Base-by-base conservation (phyloP, 2,113 vertebrate species). In the Dunckerocampus dactyliophorus region DNA sequence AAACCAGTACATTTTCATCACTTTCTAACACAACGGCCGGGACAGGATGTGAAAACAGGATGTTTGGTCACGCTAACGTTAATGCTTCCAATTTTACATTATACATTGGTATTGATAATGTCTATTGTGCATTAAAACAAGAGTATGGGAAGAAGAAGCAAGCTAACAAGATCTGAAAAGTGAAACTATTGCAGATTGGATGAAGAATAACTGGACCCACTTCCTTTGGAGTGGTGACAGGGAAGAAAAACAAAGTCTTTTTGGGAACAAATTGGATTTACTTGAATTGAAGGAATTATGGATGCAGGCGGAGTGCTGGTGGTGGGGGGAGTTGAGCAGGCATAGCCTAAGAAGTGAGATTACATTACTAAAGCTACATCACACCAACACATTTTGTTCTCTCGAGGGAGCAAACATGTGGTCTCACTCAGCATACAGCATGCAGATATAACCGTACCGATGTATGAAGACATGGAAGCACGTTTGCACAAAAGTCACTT, bases 331-430 rank as follows among this genome's bases (percentile, higher is more conserved):
- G 65, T 28, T 60, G 71, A 62, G 68, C 53, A 63, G 65, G 5
- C n/a, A 69, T 61, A 71, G 63, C 65, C 65, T 80, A 73, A 84
- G 67, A 80, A 71, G 74, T 74, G 67, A 81, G 69, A 82, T 86
- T 81, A 84, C 76, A 83, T 67, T 45, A 62, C 43, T 77, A 57
- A 75, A 57, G 74, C 72, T 39, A 67, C 63, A 78, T 88, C 64
- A 72, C 48, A n/a, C 8, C 19, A 6, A 19, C 47, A 11, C 21
- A 4, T 50, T 84, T 84, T 80, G 24, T 11, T 39, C 37, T 39
- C 37, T 37, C 6, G 6, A 39, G 1, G 37, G 37, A 39, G 37
- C 37, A 39, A 39, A 39, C 37, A 11, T 39, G 37, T 39, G 37
- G 37, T 39, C 37, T 39, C 24, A 28, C 24, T 28, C 24, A 28